Evolutionary conservation across 53 echinoderm and acorn worm species (phyloP).

Genomic region (Antedon mediterranea): DNA sequence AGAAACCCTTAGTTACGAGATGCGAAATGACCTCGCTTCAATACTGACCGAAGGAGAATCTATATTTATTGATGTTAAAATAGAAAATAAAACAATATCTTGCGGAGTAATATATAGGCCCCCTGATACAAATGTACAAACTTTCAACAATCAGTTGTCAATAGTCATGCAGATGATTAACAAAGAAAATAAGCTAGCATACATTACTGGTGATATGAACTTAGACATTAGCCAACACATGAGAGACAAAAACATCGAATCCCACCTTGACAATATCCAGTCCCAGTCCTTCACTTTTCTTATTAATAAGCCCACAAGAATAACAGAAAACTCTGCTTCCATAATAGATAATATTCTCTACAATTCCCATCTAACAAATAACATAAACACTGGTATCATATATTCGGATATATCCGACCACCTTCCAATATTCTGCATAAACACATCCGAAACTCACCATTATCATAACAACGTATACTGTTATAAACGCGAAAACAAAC

Average conservation of each 20-base stretch:
- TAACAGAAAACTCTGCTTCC: neutral
- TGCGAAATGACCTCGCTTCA: neutral
- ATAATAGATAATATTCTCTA: neutral
- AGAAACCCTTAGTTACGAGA: neutral
- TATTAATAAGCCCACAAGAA: neutral
- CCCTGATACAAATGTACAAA: neutral
- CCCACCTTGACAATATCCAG: neutral
- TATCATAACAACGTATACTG: too few species aligned
- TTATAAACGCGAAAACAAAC: neutral
- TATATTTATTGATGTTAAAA: neutral
- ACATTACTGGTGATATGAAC: neutral
- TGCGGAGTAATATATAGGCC: neutral
- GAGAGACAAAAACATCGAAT: neutral
- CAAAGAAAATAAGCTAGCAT: neutral
- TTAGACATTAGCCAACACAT: neutral
- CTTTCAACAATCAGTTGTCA: neutral
- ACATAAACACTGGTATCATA: neutral
- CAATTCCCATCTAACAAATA: neutral
- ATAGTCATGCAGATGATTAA: neutral
- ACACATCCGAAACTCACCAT: neutral
- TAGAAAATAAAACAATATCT: neutral
- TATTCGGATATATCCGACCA: neutral
- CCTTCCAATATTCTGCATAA: neutral
- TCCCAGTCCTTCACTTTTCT: neutral
- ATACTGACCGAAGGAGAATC: neutral